Conservation (phyloP, 2,888 invertebrate species). For the Amphipyra tragopoginis region DNA sequence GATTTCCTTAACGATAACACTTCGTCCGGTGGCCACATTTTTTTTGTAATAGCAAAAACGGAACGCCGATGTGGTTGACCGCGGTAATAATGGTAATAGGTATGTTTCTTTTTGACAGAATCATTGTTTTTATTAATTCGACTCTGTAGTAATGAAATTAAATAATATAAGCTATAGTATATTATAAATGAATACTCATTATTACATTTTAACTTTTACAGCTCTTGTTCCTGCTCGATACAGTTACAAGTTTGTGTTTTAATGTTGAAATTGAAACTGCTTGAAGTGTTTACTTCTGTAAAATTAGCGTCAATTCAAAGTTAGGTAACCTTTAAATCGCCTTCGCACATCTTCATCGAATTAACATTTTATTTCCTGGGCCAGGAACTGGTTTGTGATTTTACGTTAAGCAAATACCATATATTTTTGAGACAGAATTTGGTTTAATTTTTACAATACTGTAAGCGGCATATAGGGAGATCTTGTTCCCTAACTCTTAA, state of each 20-base stretch:
- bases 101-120: constrained; percentile 50
- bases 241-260: constrained; percentile 15
- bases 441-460: background rate
- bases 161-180: constrained; percentile 18
- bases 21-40: constrained; percentile 85
- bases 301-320: background rate
- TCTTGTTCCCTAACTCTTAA: no score
- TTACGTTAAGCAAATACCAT: background rate
- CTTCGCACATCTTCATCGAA: constrained; percentile 32
- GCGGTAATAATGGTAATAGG: constrained; percentile 58
- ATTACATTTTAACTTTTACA: constrained; percentile 7
- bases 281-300: background rate
- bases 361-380: constrained; percentile 31
- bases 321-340: constrained; percentile 18
- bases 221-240: background rate
- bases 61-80: constrained; percentile 67
- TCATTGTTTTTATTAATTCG: constrained; percentile 48
- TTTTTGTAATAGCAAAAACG: constrained; percentile 68
- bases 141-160: constrained; percentile 24
- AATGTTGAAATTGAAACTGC: constrained; percentile 21
- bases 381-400: constrained; percentile 10
- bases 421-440: background rate
- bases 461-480: background rate
- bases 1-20: constrained; percentile 86
- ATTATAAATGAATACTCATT: constrained; percentile 7